Percentiles rank a stretch among this genome's conserved stretches.
Conservation (phyloP, 1,140 invertebrate species). For the Eubasilissa regina region DNA sequence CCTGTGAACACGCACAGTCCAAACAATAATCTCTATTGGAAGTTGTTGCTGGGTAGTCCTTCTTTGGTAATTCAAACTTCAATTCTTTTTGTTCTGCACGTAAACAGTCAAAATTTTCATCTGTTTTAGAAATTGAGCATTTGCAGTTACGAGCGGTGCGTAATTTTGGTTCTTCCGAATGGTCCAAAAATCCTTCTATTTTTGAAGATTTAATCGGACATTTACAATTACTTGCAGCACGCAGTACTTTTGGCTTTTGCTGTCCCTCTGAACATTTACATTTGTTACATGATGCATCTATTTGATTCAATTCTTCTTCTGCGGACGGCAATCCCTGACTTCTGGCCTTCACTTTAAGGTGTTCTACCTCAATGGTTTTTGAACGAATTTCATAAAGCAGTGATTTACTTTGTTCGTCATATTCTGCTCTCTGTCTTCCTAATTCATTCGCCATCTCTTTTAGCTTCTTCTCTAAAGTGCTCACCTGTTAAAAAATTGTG, state of each 20-base stretch:
- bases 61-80: no score
- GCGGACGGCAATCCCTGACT: slow-evolving; percentile 65
- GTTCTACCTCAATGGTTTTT: slow-evolving; percentile 70
- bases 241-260: neutral
- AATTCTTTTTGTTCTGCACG: no score
- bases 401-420: slow-evolving; percentile 69
- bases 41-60: no score
- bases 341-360: slow-evolving; percentile 67
- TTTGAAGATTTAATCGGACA: neutral
- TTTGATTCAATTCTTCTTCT: slow-evolving; percentile 66
- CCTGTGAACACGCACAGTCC: no score
- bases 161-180: no score
- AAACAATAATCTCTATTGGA: no score
- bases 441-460: slow-evolving; percentile 68
- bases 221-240: neutral
- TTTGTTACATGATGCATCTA: slow-evolving; percentile 25
- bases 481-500: slow-evolving; percentile 63
- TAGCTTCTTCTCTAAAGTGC: slow-evolving; percentile 72
- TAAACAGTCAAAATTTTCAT: no score
- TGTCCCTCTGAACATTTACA: no score
- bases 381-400: slow-evolving; percentile 69
- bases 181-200: no score
- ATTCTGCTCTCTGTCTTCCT: slow-evolving; percentile 68
- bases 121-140: no score
- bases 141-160: no score